Percentiles rank a stretch among this genome's conserved stretches.
phyloP scores from a whole-genome alignment of 1,140 invertebrate species.

The Achroia grisella region DNA sequence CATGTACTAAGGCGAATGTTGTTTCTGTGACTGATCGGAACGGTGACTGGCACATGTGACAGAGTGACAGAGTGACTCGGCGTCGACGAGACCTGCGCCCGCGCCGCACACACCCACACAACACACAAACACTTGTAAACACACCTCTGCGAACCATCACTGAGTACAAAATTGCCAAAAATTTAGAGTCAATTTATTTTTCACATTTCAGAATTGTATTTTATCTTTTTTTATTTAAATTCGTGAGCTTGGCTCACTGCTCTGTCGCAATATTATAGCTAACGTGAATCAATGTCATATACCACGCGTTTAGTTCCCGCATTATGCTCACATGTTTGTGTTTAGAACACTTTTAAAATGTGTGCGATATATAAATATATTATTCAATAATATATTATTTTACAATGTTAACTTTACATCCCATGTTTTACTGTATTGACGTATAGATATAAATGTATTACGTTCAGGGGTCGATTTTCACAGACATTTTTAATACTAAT shows the following conservation, averaged over 20 bases:
- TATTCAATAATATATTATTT: neutral
- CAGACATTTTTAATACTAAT: too few species aligned
- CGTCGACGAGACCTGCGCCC: constrained; percentile 15
- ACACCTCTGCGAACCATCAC: constrained; percentile 50
- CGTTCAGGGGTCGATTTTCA: constrained; percentile 1
- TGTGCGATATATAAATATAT: constrained; percentile 1
- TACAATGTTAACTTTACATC: constrained; percentile 3
- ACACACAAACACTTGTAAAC: constrained; percentile 20
- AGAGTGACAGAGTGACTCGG: neutral
- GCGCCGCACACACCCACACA: constrained; percentile 22
- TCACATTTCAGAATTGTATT: constrained; percentile 13
- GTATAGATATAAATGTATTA: too few species aligned
- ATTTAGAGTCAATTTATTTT: constrained; percentile 42
- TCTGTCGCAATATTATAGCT: neutral
- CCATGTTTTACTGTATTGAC: neutral
- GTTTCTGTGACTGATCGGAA: constrained; percentile 39
- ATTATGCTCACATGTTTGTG: constrained; percentile 5
- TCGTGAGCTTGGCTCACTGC: neutral
- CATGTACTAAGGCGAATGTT: constrained; percentile 57
- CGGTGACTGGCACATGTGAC: neutral
- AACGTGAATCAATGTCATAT: neutral
- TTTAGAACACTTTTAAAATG: constrained; percentile 3
- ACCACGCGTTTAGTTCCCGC: constrained; percentile 1
- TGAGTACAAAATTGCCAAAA: constrained; percentile 72
- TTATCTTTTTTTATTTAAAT: constrained; percentile 9